phyloP scores from a whole-genome alignment of 1,140 invertebrate genomes.

The Drosophila parvula region DNA sequence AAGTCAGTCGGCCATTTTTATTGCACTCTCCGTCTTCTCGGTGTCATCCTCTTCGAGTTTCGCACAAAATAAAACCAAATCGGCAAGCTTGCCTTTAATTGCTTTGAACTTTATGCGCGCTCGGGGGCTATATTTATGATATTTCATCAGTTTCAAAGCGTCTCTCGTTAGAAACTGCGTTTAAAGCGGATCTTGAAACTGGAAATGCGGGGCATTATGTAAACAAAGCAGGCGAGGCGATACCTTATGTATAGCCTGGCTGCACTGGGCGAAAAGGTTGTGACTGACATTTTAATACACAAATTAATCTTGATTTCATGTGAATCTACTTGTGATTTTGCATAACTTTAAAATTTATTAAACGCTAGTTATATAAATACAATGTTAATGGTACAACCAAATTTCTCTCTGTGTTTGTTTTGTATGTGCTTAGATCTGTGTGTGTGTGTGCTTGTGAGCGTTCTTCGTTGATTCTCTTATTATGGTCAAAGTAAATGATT shows the following conservation, averaged over 20 bases:
- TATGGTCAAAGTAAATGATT: conserved; percentile 71
- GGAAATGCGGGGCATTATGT: conserved; percentile 42
- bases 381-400: neutral
- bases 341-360: too few relatives aligned
- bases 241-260: conserved; percentile 16
- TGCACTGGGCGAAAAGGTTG: conserved; percentile 1
- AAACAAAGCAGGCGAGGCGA: conserved; percentile 25
- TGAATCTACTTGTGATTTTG: too few relatives aligned
- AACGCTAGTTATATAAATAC: too few relatives aligned
- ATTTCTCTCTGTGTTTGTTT: neutral
- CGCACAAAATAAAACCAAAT: conserved; percentile 16
- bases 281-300: too few relatives aligned
- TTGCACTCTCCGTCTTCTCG: conserved; percentile 45
- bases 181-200: conserved; percentile 50
- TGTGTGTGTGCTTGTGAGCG: conserved; percentile 16
- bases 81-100: conserved; percentile 48
- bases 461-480: conserved; percentile 22
- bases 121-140: conserved; percentile 4
- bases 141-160: conserved; percentile 22
- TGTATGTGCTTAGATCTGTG: conserved; percentile 3
- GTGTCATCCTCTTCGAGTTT: conserved; percentile 13
- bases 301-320: too few relatives aligned
- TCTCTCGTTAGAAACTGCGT: conserved; percentile 41
- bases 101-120: conserved; percentile 54
- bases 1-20: conserved; percentile 79